Conservation (phyloP, 2,888 invertebrate genomes). For the Rotaria macrura region DNA sequence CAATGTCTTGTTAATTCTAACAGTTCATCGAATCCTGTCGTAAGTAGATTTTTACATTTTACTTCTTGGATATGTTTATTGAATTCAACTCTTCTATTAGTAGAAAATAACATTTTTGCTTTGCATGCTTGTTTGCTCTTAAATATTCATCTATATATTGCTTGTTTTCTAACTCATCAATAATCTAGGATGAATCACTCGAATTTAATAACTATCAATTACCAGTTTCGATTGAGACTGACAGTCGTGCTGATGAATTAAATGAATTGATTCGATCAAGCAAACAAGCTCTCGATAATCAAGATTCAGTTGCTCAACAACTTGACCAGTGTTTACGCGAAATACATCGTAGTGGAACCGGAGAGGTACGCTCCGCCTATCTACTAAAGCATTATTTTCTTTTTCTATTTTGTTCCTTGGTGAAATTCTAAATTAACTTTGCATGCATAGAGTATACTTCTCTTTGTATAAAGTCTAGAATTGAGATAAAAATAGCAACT, state of each 20-base stretch:
- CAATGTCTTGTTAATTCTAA: neutral
- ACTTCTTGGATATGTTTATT: neutral
- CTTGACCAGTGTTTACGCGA: neutral
- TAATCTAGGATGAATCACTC: neutral
- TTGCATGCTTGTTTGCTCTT: neutral
- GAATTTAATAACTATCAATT: neutral
- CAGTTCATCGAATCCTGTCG: neutral
- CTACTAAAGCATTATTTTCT: neutral
- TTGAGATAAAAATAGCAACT: too few relatives aligned
- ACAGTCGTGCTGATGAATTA: neutral
- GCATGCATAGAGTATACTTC: neutral
- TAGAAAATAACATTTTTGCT: neutral
- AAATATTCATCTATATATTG: neutral
- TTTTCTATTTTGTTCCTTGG: neutral
- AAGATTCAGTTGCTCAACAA: neutral
- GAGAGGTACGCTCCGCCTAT: neutral
- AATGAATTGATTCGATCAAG: neutral
- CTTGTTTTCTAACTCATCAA: neutral
- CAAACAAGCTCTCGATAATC: neutral
- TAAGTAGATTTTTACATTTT: neutral
- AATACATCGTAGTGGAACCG: neutral
- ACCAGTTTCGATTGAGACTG: neutral
- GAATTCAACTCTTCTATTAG: neutral
- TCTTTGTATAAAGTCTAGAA: neutral
- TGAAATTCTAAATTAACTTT: neutral